Evolutionary conservation across 2,113 vertebrate genomes (phyloP), one percentile per base, ranked within the genome.

Genomic region (human): DNA sequence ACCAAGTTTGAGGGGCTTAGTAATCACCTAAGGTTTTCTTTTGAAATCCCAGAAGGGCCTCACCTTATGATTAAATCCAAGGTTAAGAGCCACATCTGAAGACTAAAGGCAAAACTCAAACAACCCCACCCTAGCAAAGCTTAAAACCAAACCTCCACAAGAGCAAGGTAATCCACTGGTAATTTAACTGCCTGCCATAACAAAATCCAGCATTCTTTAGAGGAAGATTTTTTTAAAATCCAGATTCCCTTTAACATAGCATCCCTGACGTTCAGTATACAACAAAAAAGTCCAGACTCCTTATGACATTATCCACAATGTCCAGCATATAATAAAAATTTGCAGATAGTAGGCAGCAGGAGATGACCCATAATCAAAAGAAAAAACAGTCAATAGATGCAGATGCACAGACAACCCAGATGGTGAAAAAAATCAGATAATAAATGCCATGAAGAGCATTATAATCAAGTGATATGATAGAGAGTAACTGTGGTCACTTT

Each of bases 101-200:
- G 32, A 94, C 59, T 73, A 43, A 59, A 93, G 79, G 75, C 80
- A 87, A 27, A 85, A 43, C 80, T 72, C 2, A 35, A 75, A 88
- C 89, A 92, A 30, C 85, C 78, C 70, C 64, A 27, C 72, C 96
- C 90, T 72, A 25, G 66, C 66, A 75, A 73, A 70, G 27, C 81
- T 55, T 64, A 11, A 88, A 50, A 32, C 68, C 59, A 73, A 79
- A 64, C 45, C 78, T 40, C 75, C 64, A 11, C 50, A 59, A 90
- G 81, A 94, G 55, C 43, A 14, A 25, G 38, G n/a, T 48, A 88
- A 68, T 52, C 55, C n/a, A n/a, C 64, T 25, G 12, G 70, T 59
- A 48, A 93, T 57, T 81, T 72, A 43, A 48, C 92, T 89, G 96
- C 95, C 79, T 95, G 93, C 40, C 72, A 38, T 64, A 84, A 96